A percentile compares a stretch with the other conserved stretches of the same genome.
Conservation (phyloP, 1,140 invertebrate species). For the Diorhabda carinulata region DNA sequence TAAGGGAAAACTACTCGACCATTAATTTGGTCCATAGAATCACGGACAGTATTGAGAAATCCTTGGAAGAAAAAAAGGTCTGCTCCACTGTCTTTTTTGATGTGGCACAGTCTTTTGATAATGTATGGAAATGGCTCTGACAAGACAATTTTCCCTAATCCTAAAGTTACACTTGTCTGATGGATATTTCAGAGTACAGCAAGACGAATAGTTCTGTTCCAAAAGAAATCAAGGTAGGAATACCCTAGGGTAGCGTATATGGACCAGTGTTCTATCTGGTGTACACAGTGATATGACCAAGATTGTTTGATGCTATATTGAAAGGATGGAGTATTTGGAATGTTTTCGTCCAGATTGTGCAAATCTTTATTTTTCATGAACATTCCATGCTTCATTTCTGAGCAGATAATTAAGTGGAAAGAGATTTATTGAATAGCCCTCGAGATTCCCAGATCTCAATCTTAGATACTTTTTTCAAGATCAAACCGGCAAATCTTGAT, state of each 20-base stretch:
- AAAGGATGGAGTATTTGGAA: no score
- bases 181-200: not conserved
- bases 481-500: no score
- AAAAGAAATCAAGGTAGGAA: not conserved
- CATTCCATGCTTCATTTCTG: no score
- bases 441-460: no score
- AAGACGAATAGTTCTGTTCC: not conserved
- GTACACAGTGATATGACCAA: not conserved
- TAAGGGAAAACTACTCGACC: constrained; percentile 37
- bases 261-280: not conserved
- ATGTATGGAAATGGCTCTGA: constrained; percentile 26
- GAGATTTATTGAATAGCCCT: no score
- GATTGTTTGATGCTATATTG: no score
- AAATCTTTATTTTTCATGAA: no score
- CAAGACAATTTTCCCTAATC: not conserved
- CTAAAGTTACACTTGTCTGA: not conserved
- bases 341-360: no score
- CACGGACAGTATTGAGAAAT: constrained; percentile 24
- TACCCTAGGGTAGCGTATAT: not conserved
- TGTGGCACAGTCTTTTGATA: constrained; percentile 42
- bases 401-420: no score
- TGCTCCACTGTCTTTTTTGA: constrained; percentile 41
- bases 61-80: constrained; percentile 36
- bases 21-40: constrained; percentile 37
- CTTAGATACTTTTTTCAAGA: no score